A percentile compares a stretch with the other conserved stretches of the same genome.
Evolutionary conservation across 2,113 vertebrate genomes (phyloP).

Genomic region (Agelaius phoeniceus): DNA sequence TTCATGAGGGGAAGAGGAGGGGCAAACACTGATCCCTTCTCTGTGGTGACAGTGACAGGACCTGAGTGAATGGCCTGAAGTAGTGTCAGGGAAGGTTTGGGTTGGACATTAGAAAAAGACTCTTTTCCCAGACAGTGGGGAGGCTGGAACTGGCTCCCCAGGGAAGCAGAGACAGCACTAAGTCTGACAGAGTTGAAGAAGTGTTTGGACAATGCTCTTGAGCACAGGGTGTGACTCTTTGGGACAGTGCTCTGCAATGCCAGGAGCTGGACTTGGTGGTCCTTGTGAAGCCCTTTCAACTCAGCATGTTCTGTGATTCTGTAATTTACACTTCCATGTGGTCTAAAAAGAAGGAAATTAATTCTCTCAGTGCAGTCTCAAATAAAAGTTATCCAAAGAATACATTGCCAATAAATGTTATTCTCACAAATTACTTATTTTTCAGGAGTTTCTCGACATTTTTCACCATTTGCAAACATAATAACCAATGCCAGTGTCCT

Average conservation of each 20-base stretch:
- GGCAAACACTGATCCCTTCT: rapidly evolving
- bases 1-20: not conserved
- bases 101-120: not conserved
- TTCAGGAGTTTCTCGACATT: not conserved
- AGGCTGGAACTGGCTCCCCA: not conserved
- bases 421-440: not conserved
- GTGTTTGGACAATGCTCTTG: not conserved
- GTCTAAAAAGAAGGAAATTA: not conserved
- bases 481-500: not conserved
- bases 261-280: rapidly evolving
- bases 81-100: not conserved
- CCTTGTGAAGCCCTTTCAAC: not conserved
- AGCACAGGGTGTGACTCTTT: not conserved
- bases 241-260: not conserved
- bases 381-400: not conserved
- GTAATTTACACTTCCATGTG: not conserved
- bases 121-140: rapidly evolving
- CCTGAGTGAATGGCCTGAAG: not conserved
- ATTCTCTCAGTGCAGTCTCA: not conserved
- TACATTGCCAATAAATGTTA: not conserved
- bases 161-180: not conserved
- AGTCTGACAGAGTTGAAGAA: not conserved
- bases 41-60: not conserved
- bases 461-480: not conserved
- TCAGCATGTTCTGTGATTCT: not conserved